Evolutionary conservation across 2,888 invertebrate species (phyloP).

Genomic region (Cotesia congregata): DNA sequence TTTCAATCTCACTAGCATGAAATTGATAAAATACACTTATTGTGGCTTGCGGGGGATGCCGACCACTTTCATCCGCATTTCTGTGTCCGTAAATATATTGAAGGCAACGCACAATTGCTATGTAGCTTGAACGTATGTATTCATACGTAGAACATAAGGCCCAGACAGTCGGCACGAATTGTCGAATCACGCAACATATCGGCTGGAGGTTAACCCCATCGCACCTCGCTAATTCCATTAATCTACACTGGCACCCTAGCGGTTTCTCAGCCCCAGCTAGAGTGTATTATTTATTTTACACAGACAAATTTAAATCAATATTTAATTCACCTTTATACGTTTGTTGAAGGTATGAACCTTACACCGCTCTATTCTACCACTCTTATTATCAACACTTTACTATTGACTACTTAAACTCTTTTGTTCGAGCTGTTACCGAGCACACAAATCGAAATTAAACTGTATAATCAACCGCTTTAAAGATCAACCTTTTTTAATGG

Average conservation of each 20-base stretch:
- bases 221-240: constrained; percentile 61
- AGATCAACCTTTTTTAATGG: neutral
- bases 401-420: neutral
- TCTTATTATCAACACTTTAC: neutral
- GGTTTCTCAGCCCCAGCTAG: neutral
- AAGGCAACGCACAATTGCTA: neutral
- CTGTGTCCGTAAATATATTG: constrained; percentile 11
- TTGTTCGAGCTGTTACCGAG: neutral
- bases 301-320: neutral
- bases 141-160: constrained; percentile 44
- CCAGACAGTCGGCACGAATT: constrained; percentile 56
- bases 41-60: constrained; percentile 38
- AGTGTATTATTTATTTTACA: neutral
- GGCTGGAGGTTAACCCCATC: constrained; percentile 62
- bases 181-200: constrained; percentile 61
- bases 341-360: neutral
- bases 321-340: neutral
- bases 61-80: constrained; percentile 37
- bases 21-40: constrained; percentile 17
- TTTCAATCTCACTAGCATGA: constrained; percentile 27
- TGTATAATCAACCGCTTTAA: constrained; percentile 6
- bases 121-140: constrained; percentile 15
- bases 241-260: constrained; percentile 42
- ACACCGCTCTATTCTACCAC: neutral
- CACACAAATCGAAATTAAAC: neutral